Base-by-base conservation (phyloP, 2,797 vertebrate species). In the Corythornis leucogaster region DNA sequence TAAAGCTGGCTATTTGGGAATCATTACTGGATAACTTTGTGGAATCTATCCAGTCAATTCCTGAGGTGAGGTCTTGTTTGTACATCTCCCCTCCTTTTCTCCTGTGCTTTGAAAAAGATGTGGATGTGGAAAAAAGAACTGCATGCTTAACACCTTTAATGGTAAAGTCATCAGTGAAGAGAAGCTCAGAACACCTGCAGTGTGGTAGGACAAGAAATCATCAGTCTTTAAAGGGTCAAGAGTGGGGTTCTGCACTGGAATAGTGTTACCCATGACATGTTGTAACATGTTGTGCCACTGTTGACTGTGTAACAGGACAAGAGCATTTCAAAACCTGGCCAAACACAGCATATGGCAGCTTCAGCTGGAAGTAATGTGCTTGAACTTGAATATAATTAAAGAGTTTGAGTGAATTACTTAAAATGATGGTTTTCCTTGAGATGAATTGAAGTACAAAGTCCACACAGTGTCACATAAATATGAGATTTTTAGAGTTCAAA, bases 1-100 rank as follows among this genome's bases (percentile, higher is more conserved):
- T 99, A 85, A 99, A 99, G 96, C 97, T 99, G 97, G 99, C 99
- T 22, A 99, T 99, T 97, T 99, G 99, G 99, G 99, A 99, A 94
- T 98, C 98, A 7, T 97, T 98, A 35, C 90, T 99, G 95, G 99
- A 99, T 97, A 98, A 98, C 93, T 99, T 99, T 96, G 98, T 99
- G 69, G 99, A 99, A 75, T 99, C 99, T 48, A 99, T 99, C 96
- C 99, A 99, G 70, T 98, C 99, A 46, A 99, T 99, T 96, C 99
- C 99, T 92, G 99, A 99, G 99, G 98, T 98, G 96, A 98, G 91
- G 68, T 67, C 54, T 66, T 83, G 45, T 68, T 79, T 79, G 18
- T 89, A 69, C 31, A 45, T 79, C 63, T 78, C 40, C 25, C 57
- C 21, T 79, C 58, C 45, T 81, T 67, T 74, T 63, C 22, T 82